Evolutionary conservation across 2,113 vertebrate species (phyloP).

Genomic region (Colius striatus): DNA sequence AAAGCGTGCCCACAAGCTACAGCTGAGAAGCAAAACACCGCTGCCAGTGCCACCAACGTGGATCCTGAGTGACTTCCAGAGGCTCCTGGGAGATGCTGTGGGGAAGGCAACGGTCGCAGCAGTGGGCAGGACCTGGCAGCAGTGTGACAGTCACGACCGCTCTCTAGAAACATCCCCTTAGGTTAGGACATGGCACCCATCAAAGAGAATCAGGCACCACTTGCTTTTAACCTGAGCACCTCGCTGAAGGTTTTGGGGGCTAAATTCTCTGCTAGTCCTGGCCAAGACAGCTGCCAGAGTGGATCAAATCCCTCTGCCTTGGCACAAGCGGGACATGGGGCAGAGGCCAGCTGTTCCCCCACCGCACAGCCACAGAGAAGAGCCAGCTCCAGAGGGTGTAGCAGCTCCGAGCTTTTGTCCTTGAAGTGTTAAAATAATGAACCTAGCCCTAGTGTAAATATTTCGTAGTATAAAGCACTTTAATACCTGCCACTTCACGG

Average conservation of each 20-base stretch:
- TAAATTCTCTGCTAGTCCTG: neutral
- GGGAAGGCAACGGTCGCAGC: neutral
- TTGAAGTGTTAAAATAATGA: constrained; percentile 57
- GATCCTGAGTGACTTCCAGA: neutral
- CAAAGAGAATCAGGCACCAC: neutral
- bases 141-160: neutral
- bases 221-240: constrained; percentile 36
- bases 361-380: neutral
- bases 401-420: constrained; percentile 29
- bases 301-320: neutral
- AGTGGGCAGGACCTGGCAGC: neutral
- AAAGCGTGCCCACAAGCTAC: neutral
- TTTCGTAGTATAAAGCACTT: constrained; percentile 88
- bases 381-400: neutral
- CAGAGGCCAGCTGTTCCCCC: neutral
- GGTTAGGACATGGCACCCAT: neutral
- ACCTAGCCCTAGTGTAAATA: constrained; percentile 67
- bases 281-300: neutral
- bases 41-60: neutral
- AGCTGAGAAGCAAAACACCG: neutral
- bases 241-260: neutral
- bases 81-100: neutral
- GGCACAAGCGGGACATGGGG: fast-evolving
- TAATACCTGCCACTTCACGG: constrained; percentile 75
- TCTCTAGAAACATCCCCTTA: neutral